Conservation (phyloP, 2,888 invertebrate genomes). For the Theodoxus fluviatilis region DNA sequence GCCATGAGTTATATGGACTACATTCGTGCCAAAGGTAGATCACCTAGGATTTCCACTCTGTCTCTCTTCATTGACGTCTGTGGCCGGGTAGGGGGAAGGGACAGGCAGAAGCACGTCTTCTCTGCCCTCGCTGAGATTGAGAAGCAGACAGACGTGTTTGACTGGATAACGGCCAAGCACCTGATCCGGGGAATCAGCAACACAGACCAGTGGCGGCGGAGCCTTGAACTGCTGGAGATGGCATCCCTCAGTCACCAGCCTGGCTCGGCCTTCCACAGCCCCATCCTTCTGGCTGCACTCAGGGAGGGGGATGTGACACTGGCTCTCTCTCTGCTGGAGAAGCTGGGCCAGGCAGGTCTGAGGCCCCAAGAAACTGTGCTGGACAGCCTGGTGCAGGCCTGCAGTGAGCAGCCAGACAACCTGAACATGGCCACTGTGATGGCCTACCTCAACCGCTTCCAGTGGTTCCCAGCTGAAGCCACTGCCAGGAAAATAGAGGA, state of each 20-base stretch:
- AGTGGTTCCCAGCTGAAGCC: slow-evolving; percentile 23
- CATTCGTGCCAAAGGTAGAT: slow-evolving; percentile 13
- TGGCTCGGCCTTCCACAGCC: slow-evolving; percentile 6
- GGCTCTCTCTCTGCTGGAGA: slow-evolving; percentile 25
- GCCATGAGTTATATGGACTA: slow-evolving; percentile 26
- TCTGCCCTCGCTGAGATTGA: slow-evolving; percentile 23
- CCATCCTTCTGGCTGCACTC: slow-evolving; percentile 29
- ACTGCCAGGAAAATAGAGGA: slow-evolving; percentile 15
- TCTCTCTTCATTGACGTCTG: slow-evolving; percentile 29
- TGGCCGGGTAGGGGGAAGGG: slow-evolving; percentile 23
- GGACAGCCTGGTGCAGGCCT: slow-evolving; percentile 17
- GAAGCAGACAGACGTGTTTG: slow-evolving; percentile 28
- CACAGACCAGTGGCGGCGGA: slow-evolving; percentile 34
- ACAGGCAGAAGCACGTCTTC: slow-evolving; percentile 26
- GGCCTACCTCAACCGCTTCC: slow-evolving; percentile 13
- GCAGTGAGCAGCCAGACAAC: neutral
- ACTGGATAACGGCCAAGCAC: slow-evolving; percentile 25
- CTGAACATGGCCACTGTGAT: slow-evolving; percentile 11
- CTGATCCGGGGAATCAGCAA: slow-evolving; percentile 32
- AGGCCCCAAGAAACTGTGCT: slow-evolving; percentile 25
- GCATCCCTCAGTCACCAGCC: slow-evolving; percentile 20
- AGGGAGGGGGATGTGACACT: slow-evolving; percentile 27
- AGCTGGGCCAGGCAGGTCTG: slow-evolving; percentile 14
- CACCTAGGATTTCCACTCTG: slow-evolving; percentile 26
- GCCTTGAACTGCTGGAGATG: slow-evolving; percentile 35